These are phyloP conservation scores for Oenanthe oenanthe DNA, from an alignment of 2,113 vertebrate genomes.

Conservation along the genomic window DNA sequence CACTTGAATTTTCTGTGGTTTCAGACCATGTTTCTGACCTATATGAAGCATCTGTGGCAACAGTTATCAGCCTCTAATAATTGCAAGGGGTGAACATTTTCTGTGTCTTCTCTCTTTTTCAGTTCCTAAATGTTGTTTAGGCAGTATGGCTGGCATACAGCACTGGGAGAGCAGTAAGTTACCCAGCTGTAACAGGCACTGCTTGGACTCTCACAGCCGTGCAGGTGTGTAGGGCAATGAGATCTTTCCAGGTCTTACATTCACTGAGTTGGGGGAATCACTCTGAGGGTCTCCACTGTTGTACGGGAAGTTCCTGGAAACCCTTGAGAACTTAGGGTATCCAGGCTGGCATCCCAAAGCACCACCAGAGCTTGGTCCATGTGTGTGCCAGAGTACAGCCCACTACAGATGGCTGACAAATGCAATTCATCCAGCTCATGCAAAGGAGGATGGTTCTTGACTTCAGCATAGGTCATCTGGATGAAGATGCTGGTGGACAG, in stretches of 20 bases:
- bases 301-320: accelerated
- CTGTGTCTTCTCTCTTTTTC: background rate
- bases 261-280: background rate
- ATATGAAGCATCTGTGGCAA: background rate
- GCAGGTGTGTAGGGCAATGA: background rate
- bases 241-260: background rate
- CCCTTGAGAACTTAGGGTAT: background rate
- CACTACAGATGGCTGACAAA: background rate
- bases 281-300: background rate
- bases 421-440: accelerated
- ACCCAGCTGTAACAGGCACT: background rate
- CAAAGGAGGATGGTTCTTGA: background rate
- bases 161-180: background rate
- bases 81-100: background rate
- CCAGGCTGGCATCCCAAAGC: background rate
- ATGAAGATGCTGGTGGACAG: background rate
- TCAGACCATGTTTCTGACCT: background rate
- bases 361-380: background rate
- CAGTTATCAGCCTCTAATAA: background rate
- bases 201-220: background rate
- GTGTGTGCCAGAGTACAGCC: background rate
- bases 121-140: background rate
- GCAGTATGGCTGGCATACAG: background rate
- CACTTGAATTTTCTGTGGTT: conserved; percentile 8
- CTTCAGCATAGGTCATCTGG: background rate